A percentile compares a stretch with the other conserved stretches of the same genome.
Evolutionary conservation across 2,888 invertebrate genomes (phyloP).

Genomic region (Eristalis intricaria): DNA sequence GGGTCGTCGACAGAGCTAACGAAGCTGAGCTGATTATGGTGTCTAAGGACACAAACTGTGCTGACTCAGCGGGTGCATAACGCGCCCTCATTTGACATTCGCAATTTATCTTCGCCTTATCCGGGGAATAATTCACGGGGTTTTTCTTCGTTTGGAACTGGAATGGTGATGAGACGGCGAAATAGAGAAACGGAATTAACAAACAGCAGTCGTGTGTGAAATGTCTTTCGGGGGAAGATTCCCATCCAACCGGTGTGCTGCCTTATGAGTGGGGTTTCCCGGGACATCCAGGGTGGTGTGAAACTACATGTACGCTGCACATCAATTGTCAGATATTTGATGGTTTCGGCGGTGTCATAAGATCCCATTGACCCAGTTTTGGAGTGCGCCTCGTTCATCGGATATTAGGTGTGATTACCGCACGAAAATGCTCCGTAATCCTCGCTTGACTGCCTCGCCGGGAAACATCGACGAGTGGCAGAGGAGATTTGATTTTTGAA

Average conservation of each 20-base stretch:
- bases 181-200: constrained; percentile 34
- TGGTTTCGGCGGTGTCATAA: neutral
- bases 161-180: constrained; percentile 17
- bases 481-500: constrained; percentile 28
- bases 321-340: too few relatives aligned
- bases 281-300: neutral
- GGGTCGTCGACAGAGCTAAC: constrained; percentile 5
- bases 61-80: constrained; percentile 29
- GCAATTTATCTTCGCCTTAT: neutral
- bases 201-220: constrained; percentile 11
- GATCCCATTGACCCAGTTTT: constrained; percentile 35
- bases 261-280: neutral
- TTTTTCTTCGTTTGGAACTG: neutral
- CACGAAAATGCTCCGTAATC: constrained; percentile 25
- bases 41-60: constrained; percentile 5
- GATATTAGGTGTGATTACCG: neutral
- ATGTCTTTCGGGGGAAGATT: constrained; percentile 1
- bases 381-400: neutral
- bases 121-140: neutral
- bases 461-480: neutral
- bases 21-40: neutral
- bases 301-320: constrained; percentile 16
- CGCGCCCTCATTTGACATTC: constrained; percentile 16
- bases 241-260: too few relatives aligned
- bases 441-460: neutral